Base-by-base conservation (phyloP, 2,797 vertebrate species). In the Girardinus metallicus region DNA sequence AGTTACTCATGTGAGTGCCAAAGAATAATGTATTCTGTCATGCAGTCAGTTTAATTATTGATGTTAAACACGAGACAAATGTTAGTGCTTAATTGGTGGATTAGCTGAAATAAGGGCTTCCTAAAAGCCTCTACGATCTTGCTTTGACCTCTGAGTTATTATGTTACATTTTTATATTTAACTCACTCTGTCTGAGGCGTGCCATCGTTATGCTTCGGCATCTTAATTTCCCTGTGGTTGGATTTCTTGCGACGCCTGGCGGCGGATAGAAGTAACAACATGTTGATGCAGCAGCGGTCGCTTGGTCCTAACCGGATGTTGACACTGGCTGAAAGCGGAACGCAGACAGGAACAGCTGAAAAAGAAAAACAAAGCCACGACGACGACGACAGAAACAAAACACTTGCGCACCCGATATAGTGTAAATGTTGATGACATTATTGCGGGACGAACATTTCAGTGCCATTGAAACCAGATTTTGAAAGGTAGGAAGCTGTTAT, bases 301-400 rank as follows among this genome's bases (percentile, higher is more conserved):
- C 5, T 36, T 85, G 89, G 89, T 90, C 90, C 86, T 2, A 46
- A 86, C 90, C 95, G 94, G 95, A 95, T 95, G 95, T 95, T 95
- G 94, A 94, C 72, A 91, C 46, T 80, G 31, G 77, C 70, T 72
- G 0, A 11, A 18, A 84, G 90, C 80, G 4, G 29, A 82, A 75
- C 55, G n/a, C 75, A 79, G 81, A 82, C 87, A 89, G 89, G 92
- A 94, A 95, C 95, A 96, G 94, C 94, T 95, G 95, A 93, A 92
- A 85, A 82, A 93, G 91, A 90, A 94, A 87, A 95, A 95, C 95
- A 95, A 94, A 94, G 91, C 87, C 43, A 76, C 76, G 82, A 91
- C 88, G 83, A 90, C 86, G 80, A 77, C 77, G 57, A 47, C 1
- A 46, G 64, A 82, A 88, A 85, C 73, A 85, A 75, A 80, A 83